Evolutionary conservation across 2,113 vertebrate genomes (phyloP), one percentile per base, ranked within the genome.

Genomic region (Hystrix brachyura): DNA sequence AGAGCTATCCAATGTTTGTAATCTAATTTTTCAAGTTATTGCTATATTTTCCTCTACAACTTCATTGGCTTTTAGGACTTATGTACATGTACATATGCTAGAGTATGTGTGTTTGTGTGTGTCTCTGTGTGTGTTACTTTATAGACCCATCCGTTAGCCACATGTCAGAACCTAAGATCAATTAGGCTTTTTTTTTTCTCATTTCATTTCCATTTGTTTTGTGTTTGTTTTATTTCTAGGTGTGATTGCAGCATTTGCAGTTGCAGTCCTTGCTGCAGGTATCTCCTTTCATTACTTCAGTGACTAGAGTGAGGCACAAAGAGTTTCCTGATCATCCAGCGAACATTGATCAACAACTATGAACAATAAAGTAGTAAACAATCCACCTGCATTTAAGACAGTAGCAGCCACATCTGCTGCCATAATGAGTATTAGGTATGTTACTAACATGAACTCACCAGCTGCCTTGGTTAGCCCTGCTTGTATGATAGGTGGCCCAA

Each of bases 211-310:
- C 59, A 29, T 97, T 96, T 97, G 71, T 96, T 97, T 88, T 98
- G 85, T 98, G 95, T 48, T 89, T 93, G 81, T 92, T 91, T 79
- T 67, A 25, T 82, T 97, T 98, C 74, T 95, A 99, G 99, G 99
- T 97, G 82, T 98, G 96, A 97, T 98, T 11, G 72, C 98, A 94
- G 98, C 98, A 55, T 96, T 98, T 25, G 98, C 97, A 60, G 98
- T 99, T 0, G 98, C 98, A 94, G 83, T 99, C 91, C 91, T 99
- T 85, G 98, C 98, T 2, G 97, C 95, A 0, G 93, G 98, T 78
- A 94, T 99, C 97, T 99, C 98, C 95, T 98, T 99, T 96, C 98
- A 98, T 96, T 99, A 98, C 98, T 99, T 99, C 98, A 99, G 98
- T 95, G 98, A 99, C 87, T 99, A 97, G 98, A 84, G 78, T 91